Conservation (phyloP, 2,888 invertebrate species). For the Drosophila tanythrix region DNA sequence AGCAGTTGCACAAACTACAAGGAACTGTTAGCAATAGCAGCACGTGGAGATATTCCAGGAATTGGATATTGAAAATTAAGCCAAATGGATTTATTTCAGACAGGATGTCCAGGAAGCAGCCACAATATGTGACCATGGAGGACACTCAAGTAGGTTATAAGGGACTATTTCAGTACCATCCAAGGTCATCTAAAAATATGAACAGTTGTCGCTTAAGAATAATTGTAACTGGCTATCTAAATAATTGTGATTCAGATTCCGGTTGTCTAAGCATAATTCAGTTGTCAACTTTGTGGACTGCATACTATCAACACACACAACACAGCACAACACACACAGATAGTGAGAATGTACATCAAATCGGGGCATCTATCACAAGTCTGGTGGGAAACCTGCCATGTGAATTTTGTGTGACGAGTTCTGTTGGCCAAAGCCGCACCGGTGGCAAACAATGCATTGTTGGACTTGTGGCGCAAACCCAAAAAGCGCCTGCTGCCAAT, state of each 20-base stretch:
- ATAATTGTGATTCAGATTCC: slow-evolving; percentile 9
- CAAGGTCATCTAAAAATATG: not conserved
- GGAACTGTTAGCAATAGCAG: not conserved
- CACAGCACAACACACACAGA: slow-evolving; percentile 12
- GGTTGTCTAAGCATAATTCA: slow-evolving; percentile 15
- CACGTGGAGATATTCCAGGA: not conserved
- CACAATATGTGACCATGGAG: not conserved
- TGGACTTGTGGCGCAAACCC: slow-evolving; percentile 9
- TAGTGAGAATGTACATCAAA: slow-evolving; percentile 8
- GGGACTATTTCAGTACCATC: not conserved
- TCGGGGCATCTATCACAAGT: slow-evolving; percentile 31
- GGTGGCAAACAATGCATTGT: slow-evolving; percentile 38
- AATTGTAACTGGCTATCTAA: not conserved
- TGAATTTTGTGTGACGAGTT: slow-evolving; percentile 15
- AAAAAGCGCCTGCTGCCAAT: slow-evolving; percentile 14
- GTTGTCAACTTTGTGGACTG: slow-evolving; percentile 43
- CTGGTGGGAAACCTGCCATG: slow-evolving; percentile 3
- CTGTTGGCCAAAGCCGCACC: slow-evolving; percentile 34
- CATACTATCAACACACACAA: not conserved
- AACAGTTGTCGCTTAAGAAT: not conserved
- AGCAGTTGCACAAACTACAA: not conserved
- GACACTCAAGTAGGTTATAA: not conserved
- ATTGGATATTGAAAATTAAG: not conserved
- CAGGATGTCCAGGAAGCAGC: not conserved
- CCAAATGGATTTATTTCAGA: not conserved